Evolutionary conservation across 2,113 vertebrate species (phyloP), one percentile per base, ranked within the genome.

Genomic region (Rutilus rutilus): DNA sequence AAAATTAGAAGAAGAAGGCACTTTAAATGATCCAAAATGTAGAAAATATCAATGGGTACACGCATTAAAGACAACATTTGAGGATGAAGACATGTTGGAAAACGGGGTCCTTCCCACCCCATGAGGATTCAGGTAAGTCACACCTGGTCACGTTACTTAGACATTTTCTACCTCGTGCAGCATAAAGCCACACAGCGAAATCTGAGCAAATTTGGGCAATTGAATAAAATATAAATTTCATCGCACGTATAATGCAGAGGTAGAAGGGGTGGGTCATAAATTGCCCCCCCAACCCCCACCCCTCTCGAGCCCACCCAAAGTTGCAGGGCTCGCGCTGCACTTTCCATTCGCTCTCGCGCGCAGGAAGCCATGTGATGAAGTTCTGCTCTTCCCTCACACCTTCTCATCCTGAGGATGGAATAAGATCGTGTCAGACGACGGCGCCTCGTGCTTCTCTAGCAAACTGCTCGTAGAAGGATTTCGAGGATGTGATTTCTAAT

Each of bases 241-340:
- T 50, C 25, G 9, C 27, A 82, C 64, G 64, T 54, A 15, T 67
- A n/a, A 64, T 64, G 80, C 80, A 67, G 62, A 69, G 25, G 80
- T 69, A 33, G 64, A 82, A 62, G 85, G 77, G 85, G 54, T 71
- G 85, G 85, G 45, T 73, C 65, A 45, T 52, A 47, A 82, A 67
- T 33, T 6, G 33, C 30, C 82, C 39, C 14, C 69, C 30, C 82
- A n/a, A n/a, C 39, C 14, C 69, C 52, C 21, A 36, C n/a, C 36
- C 8, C 60, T 45, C 36, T 21, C 7, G 42, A 67, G 25, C 57
- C 84, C 84, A 84, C 78, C 64, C 67, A 59, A 78, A 84, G 82
- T 87, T 64, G 65, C 76, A 73, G 64, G 25, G 75, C 54, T 45
- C 39, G 81, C 86, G 75, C 65, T 12, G 67, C 52, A 80, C 86